Conservation (phyloP, 1,140 invertebrate genomes). For the Drosophila lacertosa region DNA sequence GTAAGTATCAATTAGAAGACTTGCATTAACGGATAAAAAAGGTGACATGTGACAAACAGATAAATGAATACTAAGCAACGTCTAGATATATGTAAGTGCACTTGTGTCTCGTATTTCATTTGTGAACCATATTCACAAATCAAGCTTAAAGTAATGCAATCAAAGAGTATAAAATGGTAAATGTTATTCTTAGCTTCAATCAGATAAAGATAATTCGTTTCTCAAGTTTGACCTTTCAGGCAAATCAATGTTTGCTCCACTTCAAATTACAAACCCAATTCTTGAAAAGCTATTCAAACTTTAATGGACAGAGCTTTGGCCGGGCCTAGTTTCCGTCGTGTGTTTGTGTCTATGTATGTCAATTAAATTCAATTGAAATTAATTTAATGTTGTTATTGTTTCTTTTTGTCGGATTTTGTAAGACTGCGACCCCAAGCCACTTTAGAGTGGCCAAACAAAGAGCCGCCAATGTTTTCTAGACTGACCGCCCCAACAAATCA, state of each 20-base stretch:
- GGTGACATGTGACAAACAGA: no score
- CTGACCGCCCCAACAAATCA: neutral
- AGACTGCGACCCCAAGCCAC: constrained; percentile 28
- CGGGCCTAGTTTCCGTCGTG: constrained; percentile 11
- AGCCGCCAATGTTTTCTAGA: neutral
- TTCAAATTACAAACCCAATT: constrained; percentile 4
- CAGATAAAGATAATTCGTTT: constrained; percentile 5
- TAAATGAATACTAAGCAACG: no score
- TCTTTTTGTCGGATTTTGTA: constrained; percentile 14
- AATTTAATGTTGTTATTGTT: constrained; percentile 65
- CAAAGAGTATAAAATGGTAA: neutral
- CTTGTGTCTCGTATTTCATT: no score
- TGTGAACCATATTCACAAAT: no score
- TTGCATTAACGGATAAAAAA: no score
- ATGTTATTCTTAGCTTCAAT: neutral
- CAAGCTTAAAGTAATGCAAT: no score
- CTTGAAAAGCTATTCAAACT: constrained; percentile 14
- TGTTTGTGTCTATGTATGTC: constrained; percentile 30
- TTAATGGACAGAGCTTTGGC: constrained; percentile 16
- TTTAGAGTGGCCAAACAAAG: constrained; percentile 35
- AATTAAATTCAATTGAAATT: constrained; percentile 75
- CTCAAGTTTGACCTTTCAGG: neutral
- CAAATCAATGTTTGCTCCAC: constrained; percentile 9
- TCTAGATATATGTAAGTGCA: no score
- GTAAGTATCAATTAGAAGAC: no score